Evolutionary conservation across 2,113 vertebrate genomes (phyloP), one percentile per base, ranked within the genome.

Genomic region (Alaudala cheleensis): DNA sequence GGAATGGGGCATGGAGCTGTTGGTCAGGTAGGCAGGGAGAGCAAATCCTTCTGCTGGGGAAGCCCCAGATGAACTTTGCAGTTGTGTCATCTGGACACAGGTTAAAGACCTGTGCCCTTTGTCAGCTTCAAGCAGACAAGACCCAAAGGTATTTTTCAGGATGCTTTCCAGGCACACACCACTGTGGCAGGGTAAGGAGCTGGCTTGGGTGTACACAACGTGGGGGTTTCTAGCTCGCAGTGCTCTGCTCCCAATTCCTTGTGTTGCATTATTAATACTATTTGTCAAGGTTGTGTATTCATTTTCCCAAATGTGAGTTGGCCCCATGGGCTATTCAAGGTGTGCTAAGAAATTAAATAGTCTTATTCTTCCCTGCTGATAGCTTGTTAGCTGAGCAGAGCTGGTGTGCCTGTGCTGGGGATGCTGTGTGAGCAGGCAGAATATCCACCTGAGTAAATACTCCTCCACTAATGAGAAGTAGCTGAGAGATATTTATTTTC

Each of bases 271-370:
- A 66, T 72, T 95, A 87, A 88, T 76, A 1, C 50, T 58, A 10
- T 72, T 90, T 91, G 81, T 90, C 81, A 79, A 39, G 42, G 50
- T 1, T 93, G 71, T 62, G 51, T 70, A 34, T 94, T 87, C 54
- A 10, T 88, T 87, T 76, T 47, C 84, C 86, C 90, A 82, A 72
- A 72, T 49, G 74, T 39, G 81, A 81, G 49, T 13, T 65, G 78
- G 86, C 72, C 83, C 79, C 86, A 56, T 47, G 94, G 84, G 74
- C 71, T 85, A 9, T 42, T 73, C 78, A 85, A 76, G 90, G 84
- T 97, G 60, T 73, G 90, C 84, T 69, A 50, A 69, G 86, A 89
- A 91, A 91, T 90, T 69, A 87, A 89, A 85, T 15, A 76, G 28
- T n/a, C 66, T 76, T 15, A 25, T 86, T 95, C 49, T 29, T 93